Base-by-base conservation (phyloP, 2,888 invertebrate species). In the Apodemia duryi region DNA sequence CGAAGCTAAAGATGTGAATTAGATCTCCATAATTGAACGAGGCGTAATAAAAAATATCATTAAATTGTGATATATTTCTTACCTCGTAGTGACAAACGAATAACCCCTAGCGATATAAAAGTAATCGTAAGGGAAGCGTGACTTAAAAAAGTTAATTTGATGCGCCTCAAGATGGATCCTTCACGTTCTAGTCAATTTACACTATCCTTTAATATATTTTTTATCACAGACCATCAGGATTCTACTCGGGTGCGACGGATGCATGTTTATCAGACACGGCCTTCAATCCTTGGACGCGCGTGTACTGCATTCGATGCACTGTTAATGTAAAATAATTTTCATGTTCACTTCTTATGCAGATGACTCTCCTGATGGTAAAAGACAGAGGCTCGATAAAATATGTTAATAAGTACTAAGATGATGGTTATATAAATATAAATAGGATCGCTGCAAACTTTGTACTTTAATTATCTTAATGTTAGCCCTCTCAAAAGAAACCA, bases 271-370 rank as follows among this genome's bases (percentile, higher is more conserved):
- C 75, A 76, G 75, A 72, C 74, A 65, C 73, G 82, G 78, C 86
- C 87, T 86, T 85, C 80, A 75, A 71, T 75, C 84, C 87, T 84
- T 84, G 79, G 74, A 71, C 75, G 81, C 78, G 80, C 86, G 83
- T 85, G 84, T 75, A 76, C 70, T 80, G 85, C 83, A 86, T 86
- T 81, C 72, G 71, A 71, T 75, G 75, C 75, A 76, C 70, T 68
- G 69, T 70, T 73, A 32, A 61, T 29, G 35, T 51, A 65, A 61
- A 65, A 68, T 54, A 64, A 68, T 65, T 68, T 66, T 64, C 66
- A 61, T 70, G 77, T 78, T 79, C 75, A 77, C 35, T 13, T 13
- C 13, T 13, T 10, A 46, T 13, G 46, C 4, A 46, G 13, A 13
- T 7, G 13, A 11, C 43, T 43, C 9, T 9, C 43, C 9, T 2